phyloP scores from a whole-genome alignment of 1,140 invertebrate species.

The Drosophila triauraria region DNA sequence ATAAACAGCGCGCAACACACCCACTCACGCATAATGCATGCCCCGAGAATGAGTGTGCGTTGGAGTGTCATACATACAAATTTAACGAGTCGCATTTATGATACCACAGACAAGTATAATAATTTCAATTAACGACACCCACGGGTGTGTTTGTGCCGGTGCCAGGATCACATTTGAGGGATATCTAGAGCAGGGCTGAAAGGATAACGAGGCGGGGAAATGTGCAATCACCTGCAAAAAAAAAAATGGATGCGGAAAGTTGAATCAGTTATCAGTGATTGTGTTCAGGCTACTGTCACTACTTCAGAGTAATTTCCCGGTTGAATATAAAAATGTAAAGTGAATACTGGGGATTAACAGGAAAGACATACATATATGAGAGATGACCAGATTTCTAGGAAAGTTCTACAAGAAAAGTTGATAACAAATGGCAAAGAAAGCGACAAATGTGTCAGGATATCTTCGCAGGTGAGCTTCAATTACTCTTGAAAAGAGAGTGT shows the following conservation, averaged over 20 bases:
- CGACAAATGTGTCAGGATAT: not conserved
- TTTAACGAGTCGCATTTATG: constrained; percentile 84
- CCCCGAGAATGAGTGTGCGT: constrained; percentile 27
- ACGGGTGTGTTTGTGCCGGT: constrained; percentile 68
- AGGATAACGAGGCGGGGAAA: not conserved
- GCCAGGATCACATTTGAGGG: constrained; percentile 16
- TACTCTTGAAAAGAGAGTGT: constrained; percentile 15
- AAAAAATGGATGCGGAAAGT: not conserved
- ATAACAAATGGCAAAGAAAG: constrained; percentile 17
- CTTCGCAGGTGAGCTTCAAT: constrained; percentile 27
- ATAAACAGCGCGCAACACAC: constrained; percentile 1
- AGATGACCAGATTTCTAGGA: no score
- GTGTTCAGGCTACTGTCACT: not conserved
- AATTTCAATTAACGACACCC: constrained; percentile 84
- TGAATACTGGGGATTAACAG: not conserved
- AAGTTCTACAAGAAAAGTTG: constrained; percentile 3
- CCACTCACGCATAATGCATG: constrained; percentile 41
- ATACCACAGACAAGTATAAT: constrained; percentile 84
- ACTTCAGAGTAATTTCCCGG: not conserved
- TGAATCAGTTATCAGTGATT: constrained; percentile 9
- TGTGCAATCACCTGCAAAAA: no score
- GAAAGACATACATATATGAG: no score
- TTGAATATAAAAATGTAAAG: not conserved
- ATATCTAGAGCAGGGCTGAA: not conserved
- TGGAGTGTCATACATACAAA: constrained; percentile 80